A percentile compares a stretch with the other conserved stretches of the same genome.
Conservation (phyloP, 2,797 vertebrate genomes). For the Steatocranus sp. region DNA sequence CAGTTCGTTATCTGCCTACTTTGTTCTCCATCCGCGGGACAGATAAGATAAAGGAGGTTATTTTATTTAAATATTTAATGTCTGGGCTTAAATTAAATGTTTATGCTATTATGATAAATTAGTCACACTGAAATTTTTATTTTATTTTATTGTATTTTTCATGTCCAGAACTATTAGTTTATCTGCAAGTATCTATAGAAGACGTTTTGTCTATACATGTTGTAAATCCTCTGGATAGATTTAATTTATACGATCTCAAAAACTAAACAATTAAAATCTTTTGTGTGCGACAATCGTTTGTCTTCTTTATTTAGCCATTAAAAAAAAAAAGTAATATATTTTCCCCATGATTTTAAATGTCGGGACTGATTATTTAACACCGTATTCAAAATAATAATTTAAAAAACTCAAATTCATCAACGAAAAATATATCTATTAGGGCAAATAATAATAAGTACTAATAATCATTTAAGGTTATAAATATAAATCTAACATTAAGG, state of each 20-base stretch:
- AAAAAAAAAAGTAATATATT: background rate
- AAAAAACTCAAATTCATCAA: background rate
- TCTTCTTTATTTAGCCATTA: background rate
- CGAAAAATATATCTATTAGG: background rate
- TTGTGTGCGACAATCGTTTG: background rate
- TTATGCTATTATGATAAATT: background rate
- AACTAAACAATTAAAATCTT: background rate
- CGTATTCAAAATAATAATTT: background rate
- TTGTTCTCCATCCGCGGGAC: slow-evolving; percentile 7
- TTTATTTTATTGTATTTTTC: background rate
- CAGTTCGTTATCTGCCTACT: slow-evolving; percentile 19
- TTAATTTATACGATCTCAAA: background rate
- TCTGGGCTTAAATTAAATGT: background rate
- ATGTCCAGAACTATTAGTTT: background rate
- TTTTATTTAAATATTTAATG: background rate
- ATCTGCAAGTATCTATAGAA: background rate
- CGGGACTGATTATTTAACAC: background rate
- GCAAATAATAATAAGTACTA: background rate
- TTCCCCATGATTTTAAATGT: background rate
- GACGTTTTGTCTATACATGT: background rate
- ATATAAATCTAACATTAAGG: background rate
- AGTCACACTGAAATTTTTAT: background rate
- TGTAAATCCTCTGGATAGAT: background rate
- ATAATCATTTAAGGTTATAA: background rate
- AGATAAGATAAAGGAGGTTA: background rate